Evolutionary conservation across 2,113 vertebrate genomes (phyloP).

Genomic region (Rhinoderma darwinii): DNA sequence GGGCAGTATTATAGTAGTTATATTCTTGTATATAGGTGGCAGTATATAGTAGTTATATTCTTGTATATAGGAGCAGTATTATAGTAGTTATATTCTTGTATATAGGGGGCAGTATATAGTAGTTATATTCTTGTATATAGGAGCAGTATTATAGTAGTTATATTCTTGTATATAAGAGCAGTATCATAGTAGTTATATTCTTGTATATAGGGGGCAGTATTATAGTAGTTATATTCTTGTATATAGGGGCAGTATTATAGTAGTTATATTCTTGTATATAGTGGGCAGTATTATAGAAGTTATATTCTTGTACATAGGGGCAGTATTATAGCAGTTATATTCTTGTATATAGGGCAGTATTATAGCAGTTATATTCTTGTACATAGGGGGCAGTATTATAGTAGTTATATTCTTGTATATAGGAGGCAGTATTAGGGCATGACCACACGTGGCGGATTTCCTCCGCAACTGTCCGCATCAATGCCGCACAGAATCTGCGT

Average conservation of each 20-base stretch:
- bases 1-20: conserved; percentile 8
- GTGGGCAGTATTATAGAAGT: neutral
- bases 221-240: neutral
- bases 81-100: conserved; percentile 10
- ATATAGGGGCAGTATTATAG: conserved; percentile 14
- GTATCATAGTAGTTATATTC: conserved; percentile 5
- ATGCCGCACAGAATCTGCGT: no score
- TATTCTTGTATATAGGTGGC: neutral
- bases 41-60: conserved; percentile 8
- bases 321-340: conserved; percentile 2
- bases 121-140: neutral
- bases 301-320: neutral
- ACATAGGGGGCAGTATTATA: no score
- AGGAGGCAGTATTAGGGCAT: neutral
- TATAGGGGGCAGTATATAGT: neutral
- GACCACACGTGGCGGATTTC: no score
- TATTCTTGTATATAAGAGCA: neutral
- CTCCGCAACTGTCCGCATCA: no score
- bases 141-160: conserved; percentile 3
- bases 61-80: neutral
- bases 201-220: neutral
- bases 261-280: conserved; percentile 9
- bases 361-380: no score
- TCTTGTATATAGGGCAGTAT: neutral
- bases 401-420: neutral